Evolutionary conservation across 2,113 vertebrate species (phyloP), one percentile per base, ranked within the genome.

Genomic region (Cephalopholis sonnerati): DNA sequence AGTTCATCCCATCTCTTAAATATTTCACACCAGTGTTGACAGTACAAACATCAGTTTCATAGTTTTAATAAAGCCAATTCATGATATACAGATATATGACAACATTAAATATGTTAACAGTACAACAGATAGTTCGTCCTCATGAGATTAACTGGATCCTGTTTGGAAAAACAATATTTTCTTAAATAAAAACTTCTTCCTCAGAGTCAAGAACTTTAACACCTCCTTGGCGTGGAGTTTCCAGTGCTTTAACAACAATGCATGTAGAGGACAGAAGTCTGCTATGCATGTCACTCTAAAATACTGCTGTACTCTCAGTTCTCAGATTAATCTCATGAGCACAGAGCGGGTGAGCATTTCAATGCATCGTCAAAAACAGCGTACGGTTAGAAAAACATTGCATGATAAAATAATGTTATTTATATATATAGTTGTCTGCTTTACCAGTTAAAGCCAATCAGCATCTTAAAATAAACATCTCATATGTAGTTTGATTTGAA

Each of bases 31-130:
- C 17, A 66, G 12, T 25, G 16, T 17, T 32, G 16, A 77, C 0
- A 0, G 25, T 44, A 73, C n/a, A 71, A 72, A 51, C 4, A 73
- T 62, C 6, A 15, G 24, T 71, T 88, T 88, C 0, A 48, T 54
- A 3, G 44, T 75, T 94, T 93, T 89, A 89, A 89, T 93, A 76
- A 87, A 87, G 79, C 78, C 81, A 82, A 84, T 86, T 86, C 87
- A 77, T 82, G 51, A 87, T 87, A 80, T 86, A 90, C 88, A 92
- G 61, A 92, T 57, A 83, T 73, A 83, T 85, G 73, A 86, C 50
- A 87, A 70, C 78, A 84, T 85, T 86, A 81, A 77, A 89, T 83
- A 87, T 68, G 77, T 88, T 90, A 90, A 92, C 81, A 91, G 83
- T 90, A 91, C 79, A 85, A 83, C 27, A 84, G 62, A 87, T 41